A percentile compares a stretch with the other conserved stretches of the same genome.
phyloP scores from a whole-genome alignment of 2,113 vertebrate species.

The Pachycephala philippinensis region DNA sequence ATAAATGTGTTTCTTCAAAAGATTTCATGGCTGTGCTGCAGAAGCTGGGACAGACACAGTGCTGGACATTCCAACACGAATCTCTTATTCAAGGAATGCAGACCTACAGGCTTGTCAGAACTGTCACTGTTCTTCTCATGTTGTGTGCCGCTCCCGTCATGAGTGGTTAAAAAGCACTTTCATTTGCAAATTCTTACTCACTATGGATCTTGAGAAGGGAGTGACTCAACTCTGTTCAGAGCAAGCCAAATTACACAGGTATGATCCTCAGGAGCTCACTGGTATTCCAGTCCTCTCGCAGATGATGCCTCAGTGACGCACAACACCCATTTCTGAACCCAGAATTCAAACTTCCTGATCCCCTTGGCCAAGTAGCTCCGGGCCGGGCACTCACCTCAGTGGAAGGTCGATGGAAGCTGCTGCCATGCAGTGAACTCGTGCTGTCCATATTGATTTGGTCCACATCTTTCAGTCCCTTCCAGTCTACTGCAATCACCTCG shows the following conservation, averaged over 20 bases:
- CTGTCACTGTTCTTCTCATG: neutral
- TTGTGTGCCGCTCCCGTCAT: neutral
- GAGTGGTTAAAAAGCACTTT: neutral
- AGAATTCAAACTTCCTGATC: neutral
- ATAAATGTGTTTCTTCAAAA: neutral
- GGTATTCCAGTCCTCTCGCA: neutral
- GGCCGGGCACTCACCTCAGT: slow-evolving; percentile 68
- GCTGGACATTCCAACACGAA: neutral
- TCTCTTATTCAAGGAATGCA: neutral
- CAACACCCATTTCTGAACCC: neutral
- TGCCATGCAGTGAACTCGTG: slow-evolving; percentile 78
- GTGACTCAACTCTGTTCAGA: neutral
- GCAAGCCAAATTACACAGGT: neutral
- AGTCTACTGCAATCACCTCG: slow-evolving; percentile 79
- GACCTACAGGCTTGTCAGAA: neutral
- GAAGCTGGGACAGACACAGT: neutral
- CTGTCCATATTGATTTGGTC: slow-evolving; percentile 81
- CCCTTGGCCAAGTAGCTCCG: neutral
- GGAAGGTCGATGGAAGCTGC: slow-evolving; percentile 78
- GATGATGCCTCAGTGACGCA: neutral
- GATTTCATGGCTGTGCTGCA: neutral
- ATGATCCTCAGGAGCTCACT: neutral
- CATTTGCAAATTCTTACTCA: neutral
- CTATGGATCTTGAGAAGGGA: neutral
- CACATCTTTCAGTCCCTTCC: slow-evolving; percentile 81